These are phyloP conservation scores for Pantherophis guttatus DNA, from an alignment of 2,113 vertebrate species.

Conservation along the genomic window DNA sequence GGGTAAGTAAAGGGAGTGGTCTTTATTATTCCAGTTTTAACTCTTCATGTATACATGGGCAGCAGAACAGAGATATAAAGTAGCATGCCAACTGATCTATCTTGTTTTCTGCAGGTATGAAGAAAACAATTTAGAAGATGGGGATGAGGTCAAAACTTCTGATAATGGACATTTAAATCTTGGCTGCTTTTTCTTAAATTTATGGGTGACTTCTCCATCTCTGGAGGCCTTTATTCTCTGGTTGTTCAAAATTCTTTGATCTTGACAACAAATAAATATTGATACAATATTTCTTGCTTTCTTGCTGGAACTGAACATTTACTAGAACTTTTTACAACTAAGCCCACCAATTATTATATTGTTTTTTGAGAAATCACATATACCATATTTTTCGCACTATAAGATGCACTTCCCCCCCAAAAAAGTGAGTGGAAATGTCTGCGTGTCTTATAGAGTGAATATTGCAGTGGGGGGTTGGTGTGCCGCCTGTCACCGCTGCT, in stretches of 20 bases:
- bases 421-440: no score
- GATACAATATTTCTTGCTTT: not conserved
- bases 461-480: no score
- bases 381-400: no score
- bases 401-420: no score
- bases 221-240: not conserved
- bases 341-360: not conserved
- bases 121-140: not conserved
- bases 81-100: not conserved
- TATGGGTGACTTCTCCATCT: not conserved
- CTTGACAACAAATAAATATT: not conserved
- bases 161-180: not conserved
- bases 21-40: not conserved
- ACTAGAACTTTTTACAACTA: not conserved
- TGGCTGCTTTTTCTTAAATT: not conserved
- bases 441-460: no score
- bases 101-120: not conserved
- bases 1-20: not conserved
- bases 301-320: not conserved
- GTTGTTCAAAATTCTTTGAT: not conserved
- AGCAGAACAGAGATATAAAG: not conserved
- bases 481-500: no score
- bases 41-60: not conserved
- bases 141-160: not conserved
- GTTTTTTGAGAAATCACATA: not conserved